Conservation (phyloP, 1,140 invertebrate genomes). For the Drosophila athabasca region DNA sequence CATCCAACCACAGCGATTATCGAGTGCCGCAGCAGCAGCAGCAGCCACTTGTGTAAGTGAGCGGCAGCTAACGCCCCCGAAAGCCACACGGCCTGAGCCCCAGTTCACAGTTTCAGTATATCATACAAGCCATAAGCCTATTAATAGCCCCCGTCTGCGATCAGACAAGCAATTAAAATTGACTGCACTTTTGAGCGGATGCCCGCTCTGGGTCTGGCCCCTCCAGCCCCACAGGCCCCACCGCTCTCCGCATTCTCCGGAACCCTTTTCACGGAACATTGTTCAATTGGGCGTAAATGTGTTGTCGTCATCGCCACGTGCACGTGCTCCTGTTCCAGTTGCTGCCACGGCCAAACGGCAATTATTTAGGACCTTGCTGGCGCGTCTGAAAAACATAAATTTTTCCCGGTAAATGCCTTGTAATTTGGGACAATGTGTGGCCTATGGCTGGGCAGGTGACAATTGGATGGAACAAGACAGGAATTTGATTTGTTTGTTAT, state of each 20-base stretch:
- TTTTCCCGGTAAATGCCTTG: slow-evolving; percentile 31
- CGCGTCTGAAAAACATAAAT: slow-evolving; percentile 43
- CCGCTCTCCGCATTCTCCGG: neutral
- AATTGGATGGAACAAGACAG: slow-evolving; percentile 1
- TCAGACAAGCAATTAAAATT: slow-evolving; percentile 81
- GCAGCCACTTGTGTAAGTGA: slow-evolving; percentile 42
- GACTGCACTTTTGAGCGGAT: slow-evolving; percentile 75
- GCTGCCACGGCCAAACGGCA: slow-evolving; percentile 34
- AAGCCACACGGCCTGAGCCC: slow-evolving; percentile 50
- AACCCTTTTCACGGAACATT: slow-evolving; percentile 30
- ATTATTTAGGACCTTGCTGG: slow-evolving; percentile 57
- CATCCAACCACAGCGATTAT: slow-evolving; percentile 68
- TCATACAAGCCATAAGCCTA: slow-evolving; percentile 78
- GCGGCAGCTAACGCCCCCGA: slow-evolving; percentile 52
- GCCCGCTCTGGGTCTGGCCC: neutral
- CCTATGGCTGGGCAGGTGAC: slow-evolving; percentile 20
- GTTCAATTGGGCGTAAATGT: slow-evolving; percentile 75
- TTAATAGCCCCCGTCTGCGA: slow-evolving; percentile 76
- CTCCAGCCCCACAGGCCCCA: neutral
- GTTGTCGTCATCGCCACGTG: slow-evolving; percentile 55
- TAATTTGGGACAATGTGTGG: slow-evolving; percentile 21
- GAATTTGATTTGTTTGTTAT: slow-evolving; percentile 33
- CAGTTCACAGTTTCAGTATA: slow-evolving; percentile 52
- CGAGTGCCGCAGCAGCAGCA: slow-evolving; percentile 33
- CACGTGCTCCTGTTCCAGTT: slow-evolving; percentile 50